phyloP scores from a whole-genome alignment of 2,797 vertebrate species.

The Tragelaphus eurycerus region DNA sequence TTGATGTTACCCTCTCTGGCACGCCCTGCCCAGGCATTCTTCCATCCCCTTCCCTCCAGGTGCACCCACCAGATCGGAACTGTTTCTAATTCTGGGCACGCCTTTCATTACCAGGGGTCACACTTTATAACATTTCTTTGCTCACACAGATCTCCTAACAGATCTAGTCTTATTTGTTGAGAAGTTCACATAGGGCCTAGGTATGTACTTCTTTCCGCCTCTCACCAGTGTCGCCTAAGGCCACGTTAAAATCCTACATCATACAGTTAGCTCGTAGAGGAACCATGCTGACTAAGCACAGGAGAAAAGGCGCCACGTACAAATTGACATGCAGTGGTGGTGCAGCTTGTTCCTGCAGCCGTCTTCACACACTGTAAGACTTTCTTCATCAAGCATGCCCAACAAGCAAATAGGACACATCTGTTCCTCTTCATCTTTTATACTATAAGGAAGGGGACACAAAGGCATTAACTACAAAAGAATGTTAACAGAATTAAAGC shows the following conservation, averaged over 20 bases:
- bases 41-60: not conserved
- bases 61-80: not conserved
- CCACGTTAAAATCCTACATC: not conserved
- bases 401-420: conserved; percentile 94
- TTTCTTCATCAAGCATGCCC: conserved; percentile 94
- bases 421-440: conserved; percentile 94
- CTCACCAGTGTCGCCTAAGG: not conserved
- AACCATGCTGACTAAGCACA: not conserved
- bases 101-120: not conserved
- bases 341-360: conserved; percentile 94
- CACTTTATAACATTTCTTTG: not conserved
- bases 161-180: not conserved
- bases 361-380: conserved; percentile 92
- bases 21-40: not conserved
- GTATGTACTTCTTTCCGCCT: not conserved
- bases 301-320: conserved; percentile 81
- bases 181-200: not conserved
- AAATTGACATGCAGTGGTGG: conserved; percentile 96
- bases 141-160: not conserved
- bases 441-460: conserved; percentile 76
- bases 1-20: not conserved
- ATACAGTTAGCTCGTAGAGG: not conserved
- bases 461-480: not conserved
- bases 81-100: not conserved
- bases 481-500: not conserved